Conservation (phyloP, 1,140 invertebrate genomes). For the Drosophila carrolli region DNA sequence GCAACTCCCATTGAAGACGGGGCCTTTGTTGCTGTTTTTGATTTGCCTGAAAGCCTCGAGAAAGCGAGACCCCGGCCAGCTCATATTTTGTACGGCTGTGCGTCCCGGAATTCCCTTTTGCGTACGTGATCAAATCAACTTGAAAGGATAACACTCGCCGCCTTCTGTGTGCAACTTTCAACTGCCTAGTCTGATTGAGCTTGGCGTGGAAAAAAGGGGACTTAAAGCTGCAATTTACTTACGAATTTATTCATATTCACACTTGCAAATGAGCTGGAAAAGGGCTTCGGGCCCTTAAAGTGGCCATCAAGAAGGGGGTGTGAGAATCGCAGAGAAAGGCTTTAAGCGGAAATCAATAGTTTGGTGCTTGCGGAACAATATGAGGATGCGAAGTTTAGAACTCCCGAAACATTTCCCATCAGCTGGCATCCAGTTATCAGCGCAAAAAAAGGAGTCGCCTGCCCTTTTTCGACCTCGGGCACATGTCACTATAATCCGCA, state of each 20-base stretch:
- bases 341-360: constrained; percentile 25
- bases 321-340: constrained; percentile 7
- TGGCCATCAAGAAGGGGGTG: constrained; percentile 13
- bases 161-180: constrained; percentile 58
- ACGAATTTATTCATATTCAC: constrained; percentile 84
- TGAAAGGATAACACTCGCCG: constrained; percentile 84
- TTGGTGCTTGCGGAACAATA: not conserved
- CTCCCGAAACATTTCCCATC: not conserved
- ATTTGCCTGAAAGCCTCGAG: constrained; percentile 78
- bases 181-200: constrained; percentile 41
- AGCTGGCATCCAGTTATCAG: constrained; percentile 22
- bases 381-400: not conserved
- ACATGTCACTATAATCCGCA: constrained; percentile 79
- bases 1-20: constrained; percentile 14
- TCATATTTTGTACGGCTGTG: constrained; percentile 77
- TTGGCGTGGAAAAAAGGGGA: constrained; percentile 17
- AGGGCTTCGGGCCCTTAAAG: constrained; percentile 35
- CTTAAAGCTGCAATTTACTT: constrained; percentile 83
- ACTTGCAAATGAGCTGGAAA: constrained; percentile 76
- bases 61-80: constrained; percentile 48
- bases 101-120: constrained; percentile 81
- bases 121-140: constrained; percentile 85
- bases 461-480: constrained; percentile 47
- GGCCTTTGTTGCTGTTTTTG: constrained; percentile 77
- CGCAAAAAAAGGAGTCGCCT: constrained; percentile 4